These are phyloP conservation scores for Amiota minor DNA, from an alignment of 2,888 invertebrate species.

Conservation along the genomic window DNA sequence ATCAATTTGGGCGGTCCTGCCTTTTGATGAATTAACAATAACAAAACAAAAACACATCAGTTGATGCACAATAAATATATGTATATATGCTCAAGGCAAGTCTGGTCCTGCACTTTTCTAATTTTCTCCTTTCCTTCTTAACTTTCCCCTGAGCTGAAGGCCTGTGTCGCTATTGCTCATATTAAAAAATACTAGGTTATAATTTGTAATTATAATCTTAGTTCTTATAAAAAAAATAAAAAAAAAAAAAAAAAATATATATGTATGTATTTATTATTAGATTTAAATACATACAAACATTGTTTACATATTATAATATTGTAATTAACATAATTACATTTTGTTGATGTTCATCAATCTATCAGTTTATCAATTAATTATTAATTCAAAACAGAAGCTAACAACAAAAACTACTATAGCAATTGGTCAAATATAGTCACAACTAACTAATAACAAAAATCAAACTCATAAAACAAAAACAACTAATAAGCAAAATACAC, in stretches of 20 bases:
- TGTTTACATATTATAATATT: conserved; percentile 61
- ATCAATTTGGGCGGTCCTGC: too few species aligned
- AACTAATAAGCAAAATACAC: background rate
- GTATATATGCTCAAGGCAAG: too few species aligned
- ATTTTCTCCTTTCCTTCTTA: too few species aligned
- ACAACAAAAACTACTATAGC: conserved; percentile 17
- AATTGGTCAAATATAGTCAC: conserved; percentile 23
- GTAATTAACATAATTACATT: conserved; percentile 65
- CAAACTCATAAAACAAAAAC: conserved; percentile 7
- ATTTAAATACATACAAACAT: background rate
- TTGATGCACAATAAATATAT: background rate
- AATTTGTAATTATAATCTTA: too few species aligned
- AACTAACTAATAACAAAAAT: conserved; percentile 22
- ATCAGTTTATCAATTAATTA: conserved; percentile 61
- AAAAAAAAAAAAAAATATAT: too few species aligned
- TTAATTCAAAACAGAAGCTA: conserved; percentile 48
- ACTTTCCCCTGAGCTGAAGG: too few species aligned
- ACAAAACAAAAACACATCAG: background rate
- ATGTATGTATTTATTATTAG: too few species aligned
- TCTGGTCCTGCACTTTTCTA: too few species aligned
- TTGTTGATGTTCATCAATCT: background rate
- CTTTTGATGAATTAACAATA: too few species aligned
- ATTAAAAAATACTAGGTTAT: too few species aligned
- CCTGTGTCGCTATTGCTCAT: too few species aligned
- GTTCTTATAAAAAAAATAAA: too few species aligned